Evolutionary conservation across 1,140 invertebrate genomes (phyloP), one percentile per base, ranked within the genome.

Genomic region (Temnothorax curvispinosus): DNA sequence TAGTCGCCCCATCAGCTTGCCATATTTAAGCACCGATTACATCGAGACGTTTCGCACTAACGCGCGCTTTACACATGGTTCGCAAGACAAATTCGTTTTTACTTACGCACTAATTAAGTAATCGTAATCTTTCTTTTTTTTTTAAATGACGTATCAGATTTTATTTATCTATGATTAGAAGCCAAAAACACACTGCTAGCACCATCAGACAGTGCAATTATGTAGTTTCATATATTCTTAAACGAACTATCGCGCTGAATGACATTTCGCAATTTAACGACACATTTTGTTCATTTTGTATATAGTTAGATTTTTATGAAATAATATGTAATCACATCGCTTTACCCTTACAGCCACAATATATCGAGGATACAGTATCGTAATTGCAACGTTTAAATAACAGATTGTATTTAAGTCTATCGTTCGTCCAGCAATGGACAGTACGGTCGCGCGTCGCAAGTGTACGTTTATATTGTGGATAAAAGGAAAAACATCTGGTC

Each of bases 291-390:
- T 78, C 77, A 88, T 86, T 88, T 80, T 54, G 76, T 91, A 88
- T 87, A 65, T 60, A 86, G 64, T 50, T 87, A 69, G 71, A 58
- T 90, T 88, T 88, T 89, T 65, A 65, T 75, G 72, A 86, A 89
- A 64, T 80, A 84, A 86, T 82, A 65, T 71, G n/a, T 86, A 64
- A 91, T 69, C 81, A 80, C 80, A 88, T 75, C 88, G 64, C 41
- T n/a, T 67, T 90, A 85, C 89, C 89, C 90, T 92, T 87, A 71
- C 91, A 92, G 60, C 91, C 92, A 92, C 90, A 92, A 92, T 90
- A 91, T 84, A 85, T 86, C 69, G 76, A 62, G 84, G 47, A 86
- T 89, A 87, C 56, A 91, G 54, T 64, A 32, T 86, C 65, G 54
- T 80, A 81, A 58, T 89, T 47, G 58, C 54, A 88, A 64, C 76